Percentiles rank a stretch among this genome's conserved stretches.
These are phyloP conservation scores for Drosophila takahashii DNA, from an alignment of 1,140 invertebrate genomes.

Conservation along the genomic window DNA sequence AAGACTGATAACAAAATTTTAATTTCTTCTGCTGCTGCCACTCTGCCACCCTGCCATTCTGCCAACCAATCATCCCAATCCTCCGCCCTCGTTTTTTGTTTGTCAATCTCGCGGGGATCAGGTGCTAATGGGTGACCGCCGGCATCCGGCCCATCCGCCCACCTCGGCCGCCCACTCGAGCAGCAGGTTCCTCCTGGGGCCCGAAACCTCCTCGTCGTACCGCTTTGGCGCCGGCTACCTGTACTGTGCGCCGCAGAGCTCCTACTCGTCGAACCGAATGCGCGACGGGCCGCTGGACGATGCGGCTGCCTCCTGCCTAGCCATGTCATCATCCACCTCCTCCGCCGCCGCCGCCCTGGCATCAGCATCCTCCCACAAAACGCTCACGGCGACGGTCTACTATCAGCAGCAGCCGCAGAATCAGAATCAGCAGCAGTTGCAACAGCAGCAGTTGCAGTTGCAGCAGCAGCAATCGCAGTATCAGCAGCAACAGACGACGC, in stretches of 20 bases:
- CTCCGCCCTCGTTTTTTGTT: neutral
- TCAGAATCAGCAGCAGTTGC: conserved; percentile 10
- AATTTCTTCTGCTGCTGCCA: conserved; percentile 43
- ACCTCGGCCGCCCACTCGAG: neutral
- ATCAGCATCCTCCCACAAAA: conserved; percentile 42
- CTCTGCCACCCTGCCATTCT: conserved; percentile 16
- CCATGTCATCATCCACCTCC: neutral
- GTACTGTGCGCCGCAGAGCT: conserved; percentile 72
- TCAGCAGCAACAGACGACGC: conserved; percentile 26
- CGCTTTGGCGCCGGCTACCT: conserved; percentile 43
- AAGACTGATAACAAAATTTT: conserved; percentile 49
- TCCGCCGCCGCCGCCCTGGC: neutral
- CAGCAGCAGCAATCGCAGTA: conserved; percentile 25
- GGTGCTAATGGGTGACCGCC: conserved; percentile 48
- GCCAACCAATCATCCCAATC: conserved; percentile 3
- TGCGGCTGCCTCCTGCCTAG: conserved; percentile 6
- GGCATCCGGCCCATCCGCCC: conserved; percentile 13
- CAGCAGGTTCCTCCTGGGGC: conserved; percentile 4
- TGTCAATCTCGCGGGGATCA: conserved; percentile 2
- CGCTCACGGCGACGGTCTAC: conserved; percentile 70
- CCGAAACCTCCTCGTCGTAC: conserved; percentile 4
- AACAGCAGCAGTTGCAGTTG: conserved; percentile 35
- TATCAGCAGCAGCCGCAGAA: conserved; percentile 64
- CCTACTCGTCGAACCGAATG: conserved; percentile 72
- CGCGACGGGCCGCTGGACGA: conserved; percentile 47